These are phyloP conservation scores for Uropetala carovei DNA, from an alignment of 2,888 invertebrate species.

Conservation along the genomic window DNA sequence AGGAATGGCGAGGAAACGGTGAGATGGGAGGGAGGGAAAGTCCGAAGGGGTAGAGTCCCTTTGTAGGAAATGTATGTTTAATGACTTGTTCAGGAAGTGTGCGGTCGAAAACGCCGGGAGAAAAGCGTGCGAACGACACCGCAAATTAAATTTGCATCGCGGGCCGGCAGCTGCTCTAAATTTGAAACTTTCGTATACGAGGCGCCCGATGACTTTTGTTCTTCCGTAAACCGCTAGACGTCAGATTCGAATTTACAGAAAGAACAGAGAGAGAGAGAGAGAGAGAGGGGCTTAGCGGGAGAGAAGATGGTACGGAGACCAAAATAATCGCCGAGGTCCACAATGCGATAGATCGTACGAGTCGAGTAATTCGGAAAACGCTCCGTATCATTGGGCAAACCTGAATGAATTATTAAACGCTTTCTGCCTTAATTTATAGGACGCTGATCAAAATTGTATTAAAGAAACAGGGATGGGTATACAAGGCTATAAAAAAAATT, in stretches of 20 bases:
- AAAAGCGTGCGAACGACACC: conserved; percentile 4
- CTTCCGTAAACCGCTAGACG: not conserved
- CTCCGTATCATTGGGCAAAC: too few species aligned
- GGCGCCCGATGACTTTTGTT: not conserved
- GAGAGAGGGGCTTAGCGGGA: not conserved
- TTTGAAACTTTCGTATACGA: conserved; percentile 18
- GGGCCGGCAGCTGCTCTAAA: conserved; percentile 7
- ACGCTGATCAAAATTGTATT: too few species aligned
- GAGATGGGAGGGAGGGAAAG: not conserved
- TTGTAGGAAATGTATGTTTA: conserved; percentile 19
- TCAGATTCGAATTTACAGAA: not conserved
- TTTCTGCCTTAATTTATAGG: too few species aligned
- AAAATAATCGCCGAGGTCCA: too few species aligned
- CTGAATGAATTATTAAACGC: too few species aligned
- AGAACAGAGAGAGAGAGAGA: not conserved
- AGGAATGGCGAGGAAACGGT: too few species aligned
- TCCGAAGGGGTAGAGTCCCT: not conserved
- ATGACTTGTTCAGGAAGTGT: conserved; percentile 32
- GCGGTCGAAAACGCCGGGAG: not conserved
- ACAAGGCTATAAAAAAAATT: too few species aligned
- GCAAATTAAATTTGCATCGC: conserved; percentile 20
- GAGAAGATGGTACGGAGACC: too few species aligned
- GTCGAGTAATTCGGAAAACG: too few species aligned
- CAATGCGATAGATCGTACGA: too few species aligned
- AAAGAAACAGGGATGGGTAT: too few species aligned